A percentile compares a stretch with the other conserved stretches of the same genome.
Evolutionary conservation across 2,113 vertebrate species (phyloP).

Genomic region (Cairina moschata): DNA sequence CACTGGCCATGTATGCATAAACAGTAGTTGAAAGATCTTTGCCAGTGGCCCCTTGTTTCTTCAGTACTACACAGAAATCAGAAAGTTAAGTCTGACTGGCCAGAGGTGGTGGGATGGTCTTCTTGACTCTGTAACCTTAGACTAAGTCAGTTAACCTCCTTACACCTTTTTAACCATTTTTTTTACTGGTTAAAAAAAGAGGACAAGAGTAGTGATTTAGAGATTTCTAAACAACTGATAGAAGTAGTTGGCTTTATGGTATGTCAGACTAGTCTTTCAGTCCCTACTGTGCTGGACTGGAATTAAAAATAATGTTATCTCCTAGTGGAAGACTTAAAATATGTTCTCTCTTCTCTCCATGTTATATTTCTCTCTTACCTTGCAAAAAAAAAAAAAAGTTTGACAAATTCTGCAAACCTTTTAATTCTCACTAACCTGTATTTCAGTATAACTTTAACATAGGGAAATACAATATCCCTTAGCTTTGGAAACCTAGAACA

Average conservation of each 20-base stretch:
- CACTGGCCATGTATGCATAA: rapidly evolving
- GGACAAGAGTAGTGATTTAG: neutral
- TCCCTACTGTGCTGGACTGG: neutral
- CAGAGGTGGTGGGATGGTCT: neutral
- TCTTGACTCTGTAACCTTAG: neutral
- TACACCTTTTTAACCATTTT: neutral
- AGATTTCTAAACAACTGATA: neutral
- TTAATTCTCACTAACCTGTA: neutral
- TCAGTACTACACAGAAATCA: neutral
- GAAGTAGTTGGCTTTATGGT: neutral
- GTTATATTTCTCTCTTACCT: neutral
- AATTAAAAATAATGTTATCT: neutral
- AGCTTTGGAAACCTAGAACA: neutral
- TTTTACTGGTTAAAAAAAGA: neutral
- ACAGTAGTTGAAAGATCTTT: neutral
- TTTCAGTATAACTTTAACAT: neutral
- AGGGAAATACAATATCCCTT: neutral
- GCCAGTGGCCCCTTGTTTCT: neutral
- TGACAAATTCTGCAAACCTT: neutral
- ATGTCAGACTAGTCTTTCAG: neutral
- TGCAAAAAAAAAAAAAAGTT: neutral
- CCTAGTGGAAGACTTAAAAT: neutral
- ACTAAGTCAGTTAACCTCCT: neutral
- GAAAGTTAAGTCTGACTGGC: neutral
- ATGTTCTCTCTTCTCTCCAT: neutral